Evolutionary conservation across 2,888 invertebrate genomes (phyloP), one percentile per base, ranked within the genome.

Genomic region (Cabera pusaria): DNA sequence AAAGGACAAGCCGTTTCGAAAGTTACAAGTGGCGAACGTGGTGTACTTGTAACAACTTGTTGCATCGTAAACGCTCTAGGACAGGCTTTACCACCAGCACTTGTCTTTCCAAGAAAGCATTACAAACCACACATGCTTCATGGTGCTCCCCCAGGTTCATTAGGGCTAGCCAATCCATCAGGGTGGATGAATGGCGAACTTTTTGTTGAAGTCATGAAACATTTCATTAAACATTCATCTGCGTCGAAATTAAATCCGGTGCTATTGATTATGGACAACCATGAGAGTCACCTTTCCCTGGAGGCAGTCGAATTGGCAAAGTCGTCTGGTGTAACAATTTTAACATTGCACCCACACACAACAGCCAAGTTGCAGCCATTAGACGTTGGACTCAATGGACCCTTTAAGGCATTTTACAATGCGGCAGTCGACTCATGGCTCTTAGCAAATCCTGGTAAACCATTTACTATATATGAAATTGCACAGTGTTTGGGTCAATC

Each of bases 281-380:
- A 73, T 35, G 69, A 69, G 32, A 64, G 64, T 12, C 69, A 72
- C 44, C 31, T 63, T 11, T 42, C 40, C 38, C 19, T 43, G 49
- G 32, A 48, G 45, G 49, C 54, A 41, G 20, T 46, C 49, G 42
- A 64, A n/a, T 23, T 48, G 7, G 67, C 57, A 47, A 69, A 68
- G 52, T 59, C 61, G 17, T 55, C 28, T 5, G 72, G 76, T 5
- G 64, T 82, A 14, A 55, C 65, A 23, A 43, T 78, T 27, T 51
- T 80, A 18, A 70, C 74, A 3, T 59, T 76, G 23, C 74, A 69
- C 11, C 76, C 73, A n/a, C 75, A 81, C 49, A 68, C 70, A 33
- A 64, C 29, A 64, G 71, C 48, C 64, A 67, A 48, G 41, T 71
- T 38, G 28, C 77, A 78, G 55, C 75, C 73, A 14, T 50, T 77